Conservation (phyloP, 2,113 vertebrate species). For the Scomber scombrus region DNA sequence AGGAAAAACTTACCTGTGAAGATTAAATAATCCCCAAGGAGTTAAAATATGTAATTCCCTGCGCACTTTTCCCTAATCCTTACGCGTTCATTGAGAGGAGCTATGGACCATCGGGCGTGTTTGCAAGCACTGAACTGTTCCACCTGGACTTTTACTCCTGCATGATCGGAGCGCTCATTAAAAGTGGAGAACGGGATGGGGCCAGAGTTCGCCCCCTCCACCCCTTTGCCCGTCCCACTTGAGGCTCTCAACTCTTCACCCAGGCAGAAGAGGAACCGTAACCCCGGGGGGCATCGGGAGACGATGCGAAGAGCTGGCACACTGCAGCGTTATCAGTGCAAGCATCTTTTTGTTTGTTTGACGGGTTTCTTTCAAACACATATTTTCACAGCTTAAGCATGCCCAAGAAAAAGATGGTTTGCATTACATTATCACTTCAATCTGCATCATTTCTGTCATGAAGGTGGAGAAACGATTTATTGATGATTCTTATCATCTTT, state of each 20-base stretch:
- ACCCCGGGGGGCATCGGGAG: constrained; percentile 10
- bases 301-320: constrained; percentile 48
- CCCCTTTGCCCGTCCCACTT: constrained; percentile 77
- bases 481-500: not conserved
- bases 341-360: constrained; percentile 20
- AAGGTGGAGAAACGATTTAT: not conserved
- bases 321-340: not conserved
- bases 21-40: constrained; percentile 47
- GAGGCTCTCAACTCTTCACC: constrained; percentile 38
- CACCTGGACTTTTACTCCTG: constrained; percentile 72
- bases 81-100: constrained; percentile 26
- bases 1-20: constrained; percentile 69
- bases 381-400: not conserved
- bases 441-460: not conserved
- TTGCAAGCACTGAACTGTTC: constrained; percentile 39
- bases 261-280: constrained; percentile 42
- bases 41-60: constrained; percentile 36
- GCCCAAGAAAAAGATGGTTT: not conserved
- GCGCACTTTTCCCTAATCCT: not conserved
- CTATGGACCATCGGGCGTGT: constrained; percentile 1
- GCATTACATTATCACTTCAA: not conserved
- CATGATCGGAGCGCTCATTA: constrained; percentile 72
- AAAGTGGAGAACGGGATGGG: constrained; percentile 73
- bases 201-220: constrained; percentile 47
- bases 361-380: not conserved